Evolutionary conservation across 1,140 invertebrate species (phyloP), one percentile per base, ranked within the genome.

Genomic region (Phthorimaea operculella): DNA sequence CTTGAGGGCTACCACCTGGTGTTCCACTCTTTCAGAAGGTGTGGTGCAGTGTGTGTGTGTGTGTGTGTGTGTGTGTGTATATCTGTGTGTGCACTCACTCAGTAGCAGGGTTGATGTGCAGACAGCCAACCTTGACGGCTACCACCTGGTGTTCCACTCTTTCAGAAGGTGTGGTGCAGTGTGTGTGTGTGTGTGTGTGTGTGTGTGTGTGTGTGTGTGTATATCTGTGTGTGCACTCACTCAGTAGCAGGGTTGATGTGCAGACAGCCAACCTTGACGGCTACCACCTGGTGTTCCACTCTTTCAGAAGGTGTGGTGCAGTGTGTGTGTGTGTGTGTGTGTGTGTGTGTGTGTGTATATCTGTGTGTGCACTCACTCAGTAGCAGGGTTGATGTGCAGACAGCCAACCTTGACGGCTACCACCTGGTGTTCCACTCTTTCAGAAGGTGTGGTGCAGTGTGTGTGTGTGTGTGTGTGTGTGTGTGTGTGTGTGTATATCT

Each of bases 91-190:
- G 12, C 12, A 66, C 73, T 74, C 45, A 76, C 74, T 50, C 57
- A 5, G 71, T 63, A 7, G 68, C 62, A 4, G 68, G 66, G 51
- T 76, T 76, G 54, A 76, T 66, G 50, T 67, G 62, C 0, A 76
- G 60, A 51, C 72, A 76, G 18, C 74, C 72, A 6, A 76, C 68
- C 51, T 70, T 74, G 39, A 76, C 66, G 1, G 70, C 55, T 4
- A 65, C 63, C 9, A 65, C 33, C 4, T 61, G 52, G 10, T 61
- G 57, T 0, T 62, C 62, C 7, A 51, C 36, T 7, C 62, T 39
- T 34, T 76, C 74, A 0, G 70, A 71, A 6, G 74, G 74, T 17
- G 74, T 71, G 18, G 70, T 73, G 62, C 74, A 74, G 58, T 68
- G 66, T 0, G 72, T n/a, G n/a, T 10, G 58, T 69, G 66, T 21